Evolutionary conservation across 2,888 invertebrate genomes (phyloP).

Genomic region (Carterocephalus palaemon): DNA sequence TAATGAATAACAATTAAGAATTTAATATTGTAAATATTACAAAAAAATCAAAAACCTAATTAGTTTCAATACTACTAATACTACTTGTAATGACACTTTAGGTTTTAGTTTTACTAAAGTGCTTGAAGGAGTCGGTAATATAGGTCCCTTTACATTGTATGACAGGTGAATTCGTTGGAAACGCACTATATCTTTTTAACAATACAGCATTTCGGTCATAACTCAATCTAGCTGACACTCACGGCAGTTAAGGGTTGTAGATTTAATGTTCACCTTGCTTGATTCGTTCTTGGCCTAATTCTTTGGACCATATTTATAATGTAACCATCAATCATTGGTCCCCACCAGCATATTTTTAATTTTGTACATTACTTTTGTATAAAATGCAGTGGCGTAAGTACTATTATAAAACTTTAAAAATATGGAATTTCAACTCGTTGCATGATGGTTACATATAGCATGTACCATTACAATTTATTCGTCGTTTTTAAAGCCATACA

Average conservation of each 20-base stretch:
- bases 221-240: constrained; percentile 56
- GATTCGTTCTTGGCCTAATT: constrained; percentile 65
- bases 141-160: constrained; percentile 3
- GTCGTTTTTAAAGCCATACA: background rate
- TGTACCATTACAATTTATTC: background rate
- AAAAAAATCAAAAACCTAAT: background rate
- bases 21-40: background rate
- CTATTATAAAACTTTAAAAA: too few relatives aligned
- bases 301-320: constrained; percentile 59
- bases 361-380: background rate
- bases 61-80: too few relatives aligned
- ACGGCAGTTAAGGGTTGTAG: constrained; percentile 55
- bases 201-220: constrained; percentile 37
- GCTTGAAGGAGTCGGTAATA: too few relatives aligned
- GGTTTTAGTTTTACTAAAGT: too few relatives aligned
- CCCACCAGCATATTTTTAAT: constrained; percentile 31
- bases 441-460: too few relatives aligned
- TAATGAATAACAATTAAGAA: background rate
- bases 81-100: too few relatives aligned
- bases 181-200: constrained; percentile 20
- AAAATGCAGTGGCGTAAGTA: too few relatives aligned
- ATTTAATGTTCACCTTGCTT: constrained; percentile 53
- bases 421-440: too few relatives aligned
- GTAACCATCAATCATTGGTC: constrained; percentile 64
- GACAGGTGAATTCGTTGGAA: constrained; percentile 15